Conservation (phyloP, 2,888 invertebrate genomes). For the Heliconius hortense region DNA sequence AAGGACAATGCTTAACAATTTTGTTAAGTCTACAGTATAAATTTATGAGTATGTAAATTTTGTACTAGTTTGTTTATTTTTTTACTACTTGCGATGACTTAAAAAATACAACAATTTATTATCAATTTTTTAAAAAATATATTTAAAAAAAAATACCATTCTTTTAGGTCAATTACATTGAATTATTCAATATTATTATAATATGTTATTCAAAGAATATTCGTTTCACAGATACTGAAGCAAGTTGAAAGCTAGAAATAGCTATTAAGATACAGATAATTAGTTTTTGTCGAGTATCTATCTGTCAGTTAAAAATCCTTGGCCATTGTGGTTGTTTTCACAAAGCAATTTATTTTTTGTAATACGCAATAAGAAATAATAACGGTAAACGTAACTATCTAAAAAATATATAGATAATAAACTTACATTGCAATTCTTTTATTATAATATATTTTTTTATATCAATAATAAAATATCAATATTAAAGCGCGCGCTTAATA, state of each 20-base stretch:
- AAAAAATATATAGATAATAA: slow-evolving; percentile 6
- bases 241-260: slow-evolving; percentile 8
- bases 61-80: too few relatives aligned
- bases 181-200: neutral
- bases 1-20: too few relatives aligned
- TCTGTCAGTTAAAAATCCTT: slow-evolving; percentile 22
- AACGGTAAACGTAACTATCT: neutral
- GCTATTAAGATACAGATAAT: neutral
- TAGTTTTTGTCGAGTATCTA: slow-evolving; percentile 11
- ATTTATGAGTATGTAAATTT: too few relatives aligned
- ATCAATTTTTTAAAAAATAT: too few relatives aligned
- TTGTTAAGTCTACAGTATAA: too few relatives aligned
- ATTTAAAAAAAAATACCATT: too few relatives aligned
- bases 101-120: too few relatives aligned
- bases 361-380: slow-evolving; percentile 24
- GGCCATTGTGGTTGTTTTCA: slow-evolving; percentile 18
- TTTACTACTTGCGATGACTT: too few relatives aligned
- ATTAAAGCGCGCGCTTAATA: neutral
- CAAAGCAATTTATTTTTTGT: slow-evolving; percentile 23
- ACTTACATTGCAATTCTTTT: neutral
- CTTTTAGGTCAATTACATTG: neutral
- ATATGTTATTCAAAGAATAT: neutral
- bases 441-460: slow-evolving; percentile 3
- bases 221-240: neutral
- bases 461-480: neutral